A percentile compares a stretch with the other conserved stretches of the same genome.
Evolutionary conservation across 2,888 invertebrate species (phyloP).

Genomic region (Tipula lateralis): DNA sequence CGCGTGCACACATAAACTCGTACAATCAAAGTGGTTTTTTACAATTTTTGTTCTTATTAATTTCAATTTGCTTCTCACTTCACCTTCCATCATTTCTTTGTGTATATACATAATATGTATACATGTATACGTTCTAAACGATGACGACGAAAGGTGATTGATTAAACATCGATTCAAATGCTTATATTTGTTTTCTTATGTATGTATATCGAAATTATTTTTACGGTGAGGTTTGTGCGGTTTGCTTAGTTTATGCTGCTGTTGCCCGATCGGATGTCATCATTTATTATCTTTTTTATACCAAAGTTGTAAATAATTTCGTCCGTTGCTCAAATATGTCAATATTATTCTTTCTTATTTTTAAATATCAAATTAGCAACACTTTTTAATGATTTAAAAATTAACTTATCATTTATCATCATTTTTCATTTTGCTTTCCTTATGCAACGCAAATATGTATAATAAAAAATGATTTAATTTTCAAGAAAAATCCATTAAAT

Average conservation of each 20-base stretch:
- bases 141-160: neutral
- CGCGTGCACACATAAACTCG: neutral
- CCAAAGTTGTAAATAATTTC: neutral
- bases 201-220: neutral
- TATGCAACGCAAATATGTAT: neutral
- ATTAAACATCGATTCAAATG: neutral
- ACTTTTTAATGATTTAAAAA: neutral
- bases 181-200: neutral
- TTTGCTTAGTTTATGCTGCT: neutral
- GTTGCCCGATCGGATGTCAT: neutral
- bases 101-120: neutral
- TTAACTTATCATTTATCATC: neutral
- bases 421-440: neutral
- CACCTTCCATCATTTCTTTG: neutral
- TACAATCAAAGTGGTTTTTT: neutral
- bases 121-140: neutral
- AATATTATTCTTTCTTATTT: neutral
- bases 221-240: neutral
- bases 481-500: neutral
- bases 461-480: neutral
- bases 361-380: neutral
- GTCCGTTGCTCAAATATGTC: neutral
- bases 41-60: neutral
- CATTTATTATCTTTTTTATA: neutral
- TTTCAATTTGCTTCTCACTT: conserved; percentile 24